phyloP scores from a whole-genome alignment of 2,797 vertebrate species.

The Spea hammondii region DNA sequence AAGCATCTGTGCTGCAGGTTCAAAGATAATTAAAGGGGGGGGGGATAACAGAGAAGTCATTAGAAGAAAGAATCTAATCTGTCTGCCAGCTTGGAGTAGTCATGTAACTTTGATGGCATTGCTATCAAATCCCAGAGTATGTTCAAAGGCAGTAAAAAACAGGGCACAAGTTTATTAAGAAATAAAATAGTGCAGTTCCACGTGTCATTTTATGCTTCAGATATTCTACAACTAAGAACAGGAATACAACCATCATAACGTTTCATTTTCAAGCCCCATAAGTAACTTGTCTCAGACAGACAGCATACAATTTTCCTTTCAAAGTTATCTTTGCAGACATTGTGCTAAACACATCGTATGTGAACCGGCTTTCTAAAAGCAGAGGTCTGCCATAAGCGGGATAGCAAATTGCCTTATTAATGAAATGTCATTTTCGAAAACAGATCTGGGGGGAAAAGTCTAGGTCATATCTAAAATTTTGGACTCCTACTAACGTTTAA shows the following conservation, averaged over 20 bases:
- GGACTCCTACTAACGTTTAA: no score
- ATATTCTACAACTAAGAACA: background rate
- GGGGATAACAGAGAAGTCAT: conserved; percentile 41
- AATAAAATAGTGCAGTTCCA: conserved; percentile 20
- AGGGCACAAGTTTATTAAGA: conserved; percentile 17
- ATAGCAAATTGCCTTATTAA: conserved; percentile 15
- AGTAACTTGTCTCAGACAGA: conserved; percentile 20
- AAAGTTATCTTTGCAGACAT: conserved; percentile 29
- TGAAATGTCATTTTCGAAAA: conserved; percentile 22
- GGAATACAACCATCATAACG: conserved; percentile 6
- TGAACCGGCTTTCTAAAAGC: conserved; percentile 26
- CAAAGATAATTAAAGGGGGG: conserved; percentile 45
- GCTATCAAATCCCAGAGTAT: conserved; percentile 25
- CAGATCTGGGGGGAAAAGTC: conserved; percentile 6
- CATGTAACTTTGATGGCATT: conserved; percentile 43
- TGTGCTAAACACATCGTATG: conserved; percentile 24
- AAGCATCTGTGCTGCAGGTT: conserved; percentile 49
- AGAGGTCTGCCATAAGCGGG: conserved; percentile 13
- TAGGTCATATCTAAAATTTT: background rate
- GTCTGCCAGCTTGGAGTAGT: conserved; percentile 44
- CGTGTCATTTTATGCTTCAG: conserved; percentile 18
- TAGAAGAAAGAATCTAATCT: conserved; percentile 49
- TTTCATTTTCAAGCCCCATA: background rate
- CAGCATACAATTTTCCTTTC: conserved; percentile 26
- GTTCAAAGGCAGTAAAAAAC: background rate